Evolutionary conservation across 1,140 invertebrate genomes (phyloP), one percentile per base, ranked within the genome.

Genomic region (Conopomorpha cramerella): DNA sequence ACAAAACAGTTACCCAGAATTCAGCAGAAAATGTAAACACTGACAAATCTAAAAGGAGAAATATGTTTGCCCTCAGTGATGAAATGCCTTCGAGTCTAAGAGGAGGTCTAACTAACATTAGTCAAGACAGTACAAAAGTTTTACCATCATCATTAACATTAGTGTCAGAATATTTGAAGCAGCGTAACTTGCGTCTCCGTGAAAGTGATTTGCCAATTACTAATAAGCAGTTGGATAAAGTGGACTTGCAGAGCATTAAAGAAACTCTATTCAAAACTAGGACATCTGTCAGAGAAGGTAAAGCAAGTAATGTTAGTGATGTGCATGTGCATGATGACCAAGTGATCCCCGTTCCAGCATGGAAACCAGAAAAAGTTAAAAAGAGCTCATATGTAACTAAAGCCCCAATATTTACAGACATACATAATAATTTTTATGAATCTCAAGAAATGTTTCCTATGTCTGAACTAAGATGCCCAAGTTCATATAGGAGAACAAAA

Each of bases 61-160:
- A 74, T 46, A 43, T 74, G 30, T 74, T 74, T 61, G 70, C 70
- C 13, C 34, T 71, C 11, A 74, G 70, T 40, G 62, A 67, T 30
- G 66, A 72, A 45, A 74, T 74, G 70, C 63, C 65, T 11, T 55
- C 55, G 4, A 72, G 64, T 35, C 46, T 74, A 27, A 46, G 65
- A 17, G 63, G n/a, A n/a, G n/a, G n/a, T n/a, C n/a, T n/a, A n/a
- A n/a, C n/a, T n/a, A n/a, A n/a, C n/a, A n/a, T n/a, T n/a, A n/a
- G n/a, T n/a, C n/a, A n/a, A n/a, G n/a, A n/a, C n/a, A n/a, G n/a
- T n/a, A n/a, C n/a, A n/a, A n/a, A n/a, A n/a, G n/a, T n/a, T n/a
- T n/a, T n/a, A n/a, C n/a, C n/a, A n/a, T n/a, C 65, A 6, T 59
- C 65, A 1, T 41, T 68, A 16, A 74, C 53, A 11, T 30, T 70